Evolutionary conservation across 2,888 invertebrate genomes (phyloP).

Genomic region (Chymomyza amoena): DNA sequence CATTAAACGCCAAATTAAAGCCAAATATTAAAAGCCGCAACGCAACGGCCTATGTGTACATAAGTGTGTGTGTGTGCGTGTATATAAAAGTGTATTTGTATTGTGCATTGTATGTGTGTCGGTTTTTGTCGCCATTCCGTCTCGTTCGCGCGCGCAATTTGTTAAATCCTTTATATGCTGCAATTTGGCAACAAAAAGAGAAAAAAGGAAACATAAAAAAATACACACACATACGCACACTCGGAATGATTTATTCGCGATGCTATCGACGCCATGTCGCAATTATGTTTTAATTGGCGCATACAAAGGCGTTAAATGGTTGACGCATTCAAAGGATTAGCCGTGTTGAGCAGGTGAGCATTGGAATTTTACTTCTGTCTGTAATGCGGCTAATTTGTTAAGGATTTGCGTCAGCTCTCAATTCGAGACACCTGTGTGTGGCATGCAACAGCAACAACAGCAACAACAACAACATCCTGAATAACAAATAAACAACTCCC

Average conservation of each 20-base stretch:
- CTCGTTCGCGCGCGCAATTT: constrained; percentile 49
- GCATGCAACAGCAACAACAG: not conserved
- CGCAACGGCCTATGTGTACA: not conserved
- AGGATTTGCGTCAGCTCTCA: not conserved
- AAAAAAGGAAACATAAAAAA: not conserved
- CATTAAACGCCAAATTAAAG: constrained; percentile 29
- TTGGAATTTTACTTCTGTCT: not conserved
- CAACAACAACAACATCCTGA: too few relatives aligned
- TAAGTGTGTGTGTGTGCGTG: constrained; percentile 21
- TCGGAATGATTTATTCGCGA: constrained; percentile 60
- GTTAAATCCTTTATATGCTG: constrained; percentile 28
- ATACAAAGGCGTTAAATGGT: constrained; percentile 51
- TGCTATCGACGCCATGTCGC: constrained; percentile 61
- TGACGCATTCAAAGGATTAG: constrained; percentile 64
- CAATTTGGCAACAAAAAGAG: constrained; percentile 35
- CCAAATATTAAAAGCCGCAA: not conserved
- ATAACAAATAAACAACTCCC: not conserved
- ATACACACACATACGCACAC: not conserved
- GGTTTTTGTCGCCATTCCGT: constrained; percentile 34
- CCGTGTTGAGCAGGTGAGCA: constrained; percentile 42
- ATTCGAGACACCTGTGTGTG: not conserved
- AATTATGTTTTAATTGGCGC: constrained; percentile 67
- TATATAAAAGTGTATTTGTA: constrained; percentile 7
- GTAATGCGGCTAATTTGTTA: not conserved
- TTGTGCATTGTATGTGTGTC: not conserved